Evolutionary conservation across 2,113 vertebrate species (phyloP), one percentile per base, ranked within the genome.

Genomic region (Perca fluviatilis): DNA sequence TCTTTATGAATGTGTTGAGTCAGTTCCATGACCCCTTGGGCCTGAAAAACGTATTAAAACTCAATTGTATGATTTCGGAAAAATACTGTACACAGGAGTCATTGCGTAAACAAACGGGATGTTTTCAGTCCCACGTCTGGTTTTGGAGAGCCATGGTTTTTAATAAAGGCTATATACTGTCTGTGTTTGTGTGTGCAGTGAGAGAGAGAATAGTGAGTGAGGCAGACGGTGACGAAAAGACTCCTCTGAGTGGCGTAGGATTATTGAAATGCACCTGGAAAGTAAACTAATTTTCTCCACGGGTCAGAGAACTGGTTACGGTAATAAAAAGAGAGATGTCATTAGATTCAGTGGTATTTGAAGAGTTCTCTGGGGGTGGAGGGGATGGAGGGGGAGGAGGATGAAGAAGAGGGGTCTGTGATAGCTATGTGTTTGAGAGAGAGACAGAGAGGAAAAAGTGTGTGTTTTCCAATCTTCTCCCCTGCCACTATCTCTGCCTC

Each of bases 241-340:
- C 79, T 81, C 77, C 78, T 83, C 18, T 83, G 84, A 86, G 86
- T 85, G 91, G 75, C 77, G 47, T 62, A 5, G 16, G 70, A 73
- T 86, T 87, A 91, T 92, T 91, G 86, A 88, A 87, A 87, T 82
- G 80, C 90, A 78, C 87, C 88, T 88, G 83, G 83, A 91, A 88
- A 87, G 86, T 89, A 87, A 92, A 91, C 83, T 80, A 47, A 91
- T 92, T 89, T 85, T 83, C 80, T 86, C 71, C 5, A 61, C 1
- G 33, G 90, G 91, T 93, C 92, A 91, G 83, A 92, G 84, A 84
- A 86, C 84, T 89, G 87, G 81, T 91, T 91, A 89, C 90, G 91
- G 88, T 90, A 92, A 92, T 93, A 91, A 92, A 92, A 89, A 76
- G 84, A 84, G 83, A 80, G 89, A 92, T 88, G 90, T 87, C 86